Conservation (phyloP, 2,888 invertebrate species). For the Agelastica alni region DNA sequence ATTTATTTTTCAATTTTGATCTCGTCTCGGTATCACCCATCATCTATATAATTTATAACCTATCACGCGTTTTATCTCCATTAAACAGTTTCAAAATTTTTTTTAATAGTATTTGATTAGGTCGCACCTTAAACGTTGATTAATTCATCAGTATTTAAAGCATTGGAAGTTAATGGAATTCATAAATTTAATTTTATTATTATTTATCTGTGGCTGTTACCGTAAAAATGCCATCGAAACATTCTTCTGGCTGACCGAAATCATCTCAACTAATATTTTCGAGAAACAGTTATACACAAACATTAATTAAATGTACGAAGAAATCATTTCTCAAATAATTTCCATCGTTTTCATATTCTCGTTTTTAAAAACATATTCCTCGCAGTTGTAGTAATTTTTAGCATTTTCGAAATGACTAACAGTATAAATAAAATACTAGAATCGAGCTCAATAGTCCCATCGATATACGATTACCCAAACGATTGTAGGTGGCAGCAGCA, state of each 20-base stretch:
- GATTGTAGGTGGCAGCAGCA: no score
- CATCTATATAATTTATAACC: conserved; percentile 2
- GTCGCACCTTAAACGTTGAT: conserved; percentile 12
- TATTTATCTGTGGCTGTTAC: conserved; percentile 10
- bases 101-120: not conserved
- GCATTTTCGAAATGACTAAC: no score
- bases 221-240: conserved; percentile 8
- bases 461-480: no score
- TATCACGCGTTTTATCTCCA: not conserved
- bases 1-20: not conserved
- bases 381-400: no score
- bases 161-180: conserved; percentile 8
- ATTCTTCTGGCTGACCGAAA: not conserved
- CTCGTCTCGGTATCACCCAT: not conserved
- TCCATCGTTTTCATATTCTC: no score
- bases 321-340: no score
- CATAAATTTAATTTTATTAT: conserved; percentile 15
- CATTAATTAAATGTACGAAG: no score
- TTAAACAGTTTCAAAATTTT: not conserved
- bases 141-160: conserved; percentile 11
- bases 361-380: no score
- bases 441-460: no score
- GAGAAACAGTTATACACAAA: no score
- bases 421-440: no score
- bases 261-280: not conserved